Evolutionary conservation across 2,888 invertebrate species (phyloP).

Genomic region (Nesidiocoris tenuis): DNA sequence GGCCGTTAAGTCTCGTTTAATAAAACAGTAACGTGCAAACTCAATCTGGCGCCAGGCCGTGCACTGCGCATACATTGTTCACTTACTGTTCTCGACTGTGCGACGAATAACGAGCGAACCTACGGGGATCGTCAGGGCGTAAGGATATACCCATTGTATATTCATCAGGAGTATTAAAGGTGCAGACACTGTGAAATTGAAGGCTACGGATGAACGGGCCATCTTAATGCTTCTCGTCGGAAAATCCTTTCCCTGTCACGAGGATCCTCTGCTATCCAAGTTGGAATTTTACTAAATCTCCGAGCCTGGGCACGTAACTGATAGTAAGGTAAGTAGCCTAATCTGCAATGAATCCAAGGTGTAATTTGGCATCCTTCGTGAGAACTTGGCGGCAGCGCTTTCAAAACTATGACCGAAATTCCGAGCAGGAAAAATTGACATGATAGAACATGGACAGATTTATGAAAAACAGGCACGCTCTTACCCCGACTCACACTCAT

Average conservation of each 20-base stretch:
- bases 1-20: slow-evolving; percentile 35
- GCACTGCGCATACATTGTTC: slow-evolving; percentile 6
- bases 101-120: neutral
- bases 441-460: too few species aligned
- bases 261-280: too few species aligned
- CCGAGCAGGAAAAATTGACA: too few species aligned
- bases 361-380: too few species aligned
- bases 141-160: slow-evolving; percentile 43
- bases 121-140: neutral
- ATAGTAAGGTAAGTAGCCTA: too few species aligned
- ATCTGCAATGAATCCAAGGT: too few species aligned
- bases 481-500: too few species aligned
- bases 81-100: neutral
- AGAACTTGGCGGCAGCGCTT: too few species aligned
- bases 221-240: slow-evolving; percentile 15
- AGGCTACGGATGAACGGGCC: slow-evolving; percentile 46
- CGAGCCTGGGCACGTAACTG: too few species aligned
- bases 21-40: slow-evolving; percentile 36
- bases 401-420: too few species aligned
- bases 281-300: too few species aligned
- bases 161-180: slow-evolving; percentile 47
- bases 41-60: neutral
- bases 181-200: slow-evolving; percentile 48
- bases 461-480: too few species aligned
- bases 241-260: neutral